These are phyloP conservation scores for Drosophila saltans DNA, from an alignment of 1,140 invertebrate species.

Conservation along the genomic window DNA sequence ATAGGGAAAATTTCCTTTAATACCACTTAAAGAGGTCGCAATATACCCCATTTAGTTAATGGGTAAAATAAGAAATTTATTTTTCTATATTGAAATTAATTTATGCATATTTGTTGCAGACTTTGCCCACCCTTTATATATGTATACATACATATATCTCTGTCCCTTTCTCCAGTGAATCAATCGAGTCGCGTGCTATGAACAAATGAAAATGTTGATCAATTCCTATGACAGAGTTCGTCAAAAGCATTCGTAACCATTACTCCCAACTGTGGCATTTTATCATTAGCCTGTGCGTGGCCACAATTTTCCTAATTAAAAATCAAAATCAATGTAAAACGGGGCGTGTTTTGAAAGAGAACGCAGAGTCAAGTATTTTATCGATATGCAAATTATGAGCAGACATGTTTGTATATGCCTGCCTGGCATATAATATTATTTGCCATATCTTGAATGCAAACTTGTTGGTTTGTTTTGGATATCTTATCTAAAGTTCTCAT, in stretches of 20 bases:
- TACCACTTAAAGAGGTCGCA: too few species aligned
- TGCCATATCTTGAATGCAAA: background rate
- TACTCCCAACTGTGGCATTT: background rate
- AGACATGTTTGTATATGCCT: background rate
- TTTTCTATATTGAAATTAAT: conserved; percentile 56
- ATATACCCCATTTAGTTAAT: background rate
- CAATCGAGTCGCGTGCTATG: conserved; percentile 58
- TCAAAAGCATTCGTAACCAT: conserved; percentile 18
- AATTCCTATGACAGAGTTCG: conserved; percentile 58
- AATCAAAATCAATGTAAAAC: conserved; percentile 34
- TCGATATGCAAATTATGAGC: conserved; percentile 50
- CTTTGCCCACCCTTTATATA: conserved; percentile 17
- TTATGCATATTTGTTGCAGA: conserved; percentile 52
- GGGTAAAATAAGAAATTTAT: conserved; percentile 29
- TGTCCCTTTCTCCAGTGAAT: background rate
- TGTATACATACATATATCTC: background rate
- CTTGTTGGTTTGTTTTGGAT: background rate
- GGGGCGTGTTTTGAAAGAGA: conserved; percentile 49
- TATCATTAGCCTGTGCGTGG: conserved; percentile 50
- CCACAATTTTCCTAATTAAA: conserved; percentile 69
- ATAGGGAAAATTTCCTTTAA: too few species aligned
- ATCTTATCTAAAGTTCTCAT: conserved; percentile 39
- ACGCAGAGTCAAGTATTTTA: conserved; percentile 6
- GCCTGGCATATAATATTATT: too few species aligned
- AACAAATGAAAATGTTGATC: conserved; percentile 67